These are phyloP conservation scores for Myrmecophaga tridactyla DNA, from an alignment of 2,113 vertebrate genomes.

Conservation along the genomic window DNA sequence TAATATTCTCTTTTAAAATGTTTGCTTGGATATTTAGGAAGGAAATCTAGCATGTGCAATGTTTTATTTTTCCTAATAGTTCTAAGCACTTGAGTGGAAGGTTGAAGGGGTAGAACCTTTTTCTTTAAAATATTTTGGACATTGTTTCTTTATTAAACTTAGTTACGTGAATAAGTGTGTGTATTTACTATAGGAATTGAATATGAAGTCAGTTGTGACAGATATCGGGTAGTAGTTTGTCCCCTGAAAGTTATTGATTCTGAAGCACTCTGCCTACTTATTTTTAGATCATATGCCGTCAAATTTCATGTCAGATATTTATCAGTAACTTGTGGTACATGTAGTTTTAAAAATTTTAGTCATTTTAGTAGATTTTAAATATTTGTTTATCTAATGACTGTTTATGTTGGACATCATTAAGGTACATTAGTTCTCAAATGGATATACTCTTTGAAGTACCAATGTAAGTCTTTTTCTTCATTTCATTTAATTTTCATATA, in stretches of 20 bases:
- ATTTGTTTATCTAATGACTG: not conserved
- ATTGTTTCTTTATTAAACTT: not conserved
- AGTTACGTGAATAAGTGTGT: not conserved
- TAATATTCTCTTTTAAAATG: not conserved
- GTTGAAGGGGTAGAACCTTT: not conserved
- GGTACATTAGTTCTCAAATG: not conserved
- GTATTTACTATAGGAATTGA: not conserved
- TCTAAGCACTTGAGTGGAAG: not conserved
- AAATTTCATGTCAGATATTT: conserved; percentile 16
- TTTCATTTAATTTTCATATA: conserved; percentile 18
- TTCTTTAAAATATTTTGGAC: not conserved
- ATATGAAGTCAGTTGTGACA: not conserved
- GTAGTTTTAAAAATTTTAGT: conserved; percentile 10
- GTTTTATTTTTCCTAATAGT: conserved; percentile 17
- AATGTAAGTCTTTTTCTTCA: not conserved
- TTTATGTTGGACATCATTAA: not conserved
- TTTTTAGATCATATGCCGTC: not conserved
- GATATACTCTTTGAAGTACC: not conserved
- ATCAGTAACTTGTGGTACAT: not conserved
- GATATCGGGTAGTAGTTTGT: not conserved
- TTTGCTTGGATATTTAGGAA: not conserved
- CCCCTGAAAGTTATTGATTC: not conserved
- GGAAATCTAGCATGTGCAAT: not conserved
- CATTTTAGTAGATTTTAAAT: not conserved
- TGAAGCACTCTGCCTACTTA: not conserved